Evolutionary conservation across 2,888 invertebrate species (phyloP).

Genomic region (Drosophila aldrichi): DNA sequence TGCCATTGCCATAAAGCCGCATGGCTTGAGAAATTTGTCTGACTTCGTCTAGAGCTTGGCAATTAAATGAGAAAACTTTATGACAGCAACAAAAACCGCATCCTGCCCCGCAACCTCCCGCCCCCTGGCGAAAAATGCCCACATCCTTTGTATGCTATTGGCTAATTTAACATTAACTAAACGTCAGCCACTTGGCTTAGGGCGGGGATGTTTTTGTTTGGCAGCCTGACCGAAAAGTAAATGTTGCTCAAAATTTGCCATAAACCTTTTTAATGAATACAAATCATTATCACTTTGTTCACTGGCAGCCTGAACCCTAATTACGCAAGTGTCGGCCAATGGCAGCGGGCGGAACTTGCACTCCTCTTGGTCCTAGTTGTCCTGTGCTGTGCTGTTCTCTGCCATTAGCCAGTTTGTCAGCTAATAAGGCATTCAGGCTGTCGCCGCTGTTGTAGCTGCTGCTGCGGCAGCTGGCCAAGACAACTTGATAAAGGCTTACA

Average conservation of each 20-base stretch:
- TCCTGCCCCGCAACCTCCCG: background rate
- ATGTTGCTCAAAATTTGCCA: slow-evolving; percentile 74
- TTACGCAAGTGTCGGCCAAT: slow-evolving; percentile 55
- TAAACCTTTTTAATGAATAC: slow-evolving; percentile 82
- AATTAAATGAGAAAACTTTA: slow-evolving; percentile 44
- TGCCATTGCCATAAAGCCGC: slow-evolving; percentile 1
- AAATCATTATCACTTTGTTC: slow-evolving; percentile 81
- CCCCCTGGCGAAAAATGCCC: too few relatives aligned
- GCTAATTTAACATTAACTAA: slow-evolving; percentile 40
- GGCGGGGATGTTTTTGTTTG: background rate
- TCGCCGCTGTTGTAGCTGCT: slow-evolving; percentile 1
- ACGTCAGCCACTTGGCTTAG: slow-evolving; percentile 34
- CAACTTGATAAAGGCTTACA: slow-evolving; percentile 73
- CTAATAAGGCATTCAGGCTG: slow-evolving; percentile 72
- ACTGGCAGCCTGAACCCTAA: slow-evolving; percentile 70
- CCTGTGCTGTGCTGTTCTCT: slow-evolving; percentile 1
- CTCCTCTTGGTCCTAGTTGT: slow-evolving; percentile 5
- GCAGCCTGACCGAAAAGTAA: slow-evolving; percentile 56
- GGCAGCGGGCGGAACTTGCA: slow-evolving; percentile 27
- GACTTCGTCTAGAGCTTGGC: slow-evolving; percentile 20
- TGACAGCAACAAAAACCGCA: slow-evolving; percentile 30
- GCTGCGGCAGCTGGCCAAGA: slow-evolving; percentile 38
- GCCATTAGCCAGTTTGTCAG: slow-evolving; percentile 49
- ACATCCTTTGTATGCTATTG: slow-evolving; percentile 17
- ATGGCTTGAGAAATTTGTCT: slow-evolving; percentile 34